Base-by-base conservation (phyloP, 1,140 invertebrate species). In the Neoseiulus cucumeris region DNA sequence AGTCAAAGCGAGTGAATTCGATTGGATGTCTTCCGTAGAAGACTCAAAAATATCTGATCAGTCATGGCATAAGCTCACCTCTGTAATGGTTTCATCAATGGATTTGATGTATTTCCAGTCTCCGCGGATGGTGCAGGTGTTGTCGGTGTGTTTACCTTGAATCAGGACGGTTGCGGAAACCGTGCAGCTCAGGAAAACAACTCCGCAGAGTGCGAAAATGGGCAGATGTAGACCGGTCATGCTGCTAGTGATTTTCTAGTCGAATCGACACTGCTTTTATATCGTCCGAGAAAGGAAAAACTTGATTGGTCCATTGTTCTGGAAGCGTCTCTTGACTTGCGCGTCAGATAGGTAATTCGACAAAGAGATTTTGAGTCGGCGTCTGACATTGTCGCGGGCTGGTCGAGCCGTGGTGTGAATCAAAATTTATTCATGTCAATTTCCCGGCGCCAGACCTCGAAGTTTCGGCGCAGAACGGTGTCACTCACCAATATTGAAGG, bases 21-120 rank as follows among this genome's bases (percentile, higher is more conserved):
- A n/a, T n/a, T n/a, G n/a, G n/a, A n/a, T n/a, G n/a, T n/a, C n/a
- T n/a, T n/a, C n/a, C n/a, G n/a, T n/a, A n/a, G n/a, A n/a, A n/a
- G n/a, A n/a, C n/a, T n/a, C n/a, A n/a, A n/a, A n/a, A n/a, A n/a
- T n/a, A n/a, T n/a, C n/a, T n/a, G n/a, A n/a, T n/a, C 33, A 39
- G 4, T 39, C 4, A 39, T 39, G 9, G 4, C 33, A 9, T 4
- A 6, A 6, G 4, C 33, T 39, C 33, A 59, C 51, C 51, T 59
- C 51, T 25, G 25, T 25, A 9, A 59, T 59, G 17, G 51, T 20
- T 25, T 59, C 51, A 25, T 59, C 51, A 25, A 59, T 59, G 14
- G 25, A 1, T 20, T 59, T 59, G 51, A 59, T 59, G 51, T 59
- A 59, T 33, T 25, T 59, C 51, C 51, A 59, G 51, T 59, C 51